A percentile compares a stretch with the other conserved stretches of the same genome.
Evolutionary conservation across 2,888 invertebrate genomes (phyloP).

Genomic region (Diarsia rubi): DNA sequence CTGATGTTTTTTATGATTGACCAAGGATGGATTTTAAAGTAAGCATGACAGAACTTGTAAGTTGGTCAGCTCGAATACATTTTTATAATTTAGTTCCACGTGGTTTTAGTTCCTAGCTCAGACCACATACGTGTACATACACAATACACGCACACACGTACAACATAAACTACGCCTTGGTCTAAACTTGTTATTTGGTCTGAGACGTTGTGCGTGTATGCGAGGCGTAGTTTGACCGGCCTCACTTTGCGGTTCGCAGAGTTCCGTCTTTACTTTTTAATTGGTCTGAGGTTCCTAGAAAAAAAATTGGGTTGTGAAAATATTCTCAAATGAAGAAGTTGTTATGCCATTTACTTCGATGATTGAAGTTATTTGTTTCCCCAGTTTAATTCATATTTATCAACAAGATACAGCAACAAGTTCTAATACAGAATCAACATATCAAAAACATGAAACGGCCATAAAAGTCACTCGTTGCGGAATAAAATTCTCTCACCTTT

Average conservation of each 20-base stretch:
- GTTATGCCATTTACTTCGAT: not conserved
- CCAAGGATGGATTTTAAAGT: not conserved
- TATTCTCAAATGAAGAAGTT: not conserved
- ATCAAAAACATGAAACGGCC: constrained; percentile 31
- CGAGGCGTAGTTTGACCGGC: too few species aligned
- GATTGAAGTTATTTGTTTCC: not conserved
- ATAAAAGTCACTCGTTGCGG: constrained; percentile 47
- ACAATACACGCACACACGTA: too few species aligned
- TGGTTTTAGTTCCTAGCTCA: not conserved
- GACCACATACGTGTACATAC: too few species aligned
- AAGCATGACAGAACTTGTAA: not conserved
- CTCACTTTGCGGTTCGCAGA: too few species aligned
- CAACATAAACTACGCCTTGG: too few species aligned
- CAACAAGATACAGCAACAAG: not conserved
- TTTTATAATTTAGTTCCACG: not conserved
- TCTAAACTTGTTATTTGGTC: too few species aligned
- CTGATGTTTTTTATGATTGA: not conserved
- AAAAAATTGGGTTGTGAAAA: not conserved
- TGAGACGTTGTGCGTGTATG: too few species aligned
- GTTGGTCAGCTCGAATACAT: not conserved
- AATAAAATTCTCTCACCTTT: constrained; percentile 70
- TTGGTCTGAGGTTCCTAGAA: too few species aligned
- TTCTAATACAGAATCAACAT: constrained; percentile 26
- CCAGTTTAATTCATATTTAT: not conserved
- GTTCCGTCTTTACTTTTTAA: too few species aligned